Evolutionary conservation across 2,113 vertebrate species (phyloP).

Genomic region (Pomatostomus ruficeps): DNA sequence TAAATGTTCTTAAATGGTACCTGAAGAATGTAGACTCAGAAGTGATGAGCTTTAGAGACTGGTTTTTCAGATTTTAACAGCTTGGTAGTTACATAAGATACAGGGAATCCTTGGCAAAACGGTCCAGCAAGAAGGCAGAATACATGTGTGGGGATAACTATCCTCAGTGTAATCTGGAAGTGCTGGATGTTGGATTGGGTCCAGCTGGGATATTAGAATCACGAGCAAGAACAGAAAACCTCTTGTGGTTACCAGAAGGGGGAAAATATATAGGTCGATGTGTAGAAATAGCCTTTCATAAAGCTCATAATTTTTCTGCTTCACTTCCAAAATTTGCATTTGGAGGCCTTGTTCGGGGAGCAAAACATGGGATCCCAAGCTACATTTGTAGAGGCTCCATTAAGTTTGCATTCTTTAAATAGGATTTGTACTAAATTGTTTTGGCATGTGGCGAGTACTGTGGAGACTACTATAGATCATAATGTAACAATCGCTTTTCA

Average conservation of each 20-base stretch:
- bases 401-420: neutral
- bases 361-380: neutral
- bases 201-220: neutral
- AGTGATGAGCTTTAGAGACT: neutral
- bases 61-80: neutral
- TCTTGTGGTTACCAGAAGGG: neutral
- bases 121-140: neutral
- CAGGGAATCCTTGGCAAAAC: constrained; percentile 6
- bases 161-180: neutral
- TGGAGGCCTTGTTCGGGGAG: neutral
- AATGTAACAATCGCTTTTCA: neutral
- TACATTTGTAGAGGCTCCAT: neutral
- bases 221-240: neutral
- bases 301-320: neutral
- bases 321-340: neutral
- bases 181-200: neutral
- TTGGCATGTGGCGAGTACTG: neutral
- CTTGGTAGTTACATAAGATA: constrained; percentile 29
- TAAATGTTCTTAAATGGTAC: neutral
- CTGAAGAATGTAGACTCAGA: neutral
- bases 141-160: neutral
- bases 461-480: neutral
- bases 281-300: neutral
- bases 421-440: neutral
- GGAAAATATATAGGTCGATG: neutral